phyloP scores from a whole-genome alignment of 2,113 vertebrate genomes.

The Myocastor coypus region DNA sequence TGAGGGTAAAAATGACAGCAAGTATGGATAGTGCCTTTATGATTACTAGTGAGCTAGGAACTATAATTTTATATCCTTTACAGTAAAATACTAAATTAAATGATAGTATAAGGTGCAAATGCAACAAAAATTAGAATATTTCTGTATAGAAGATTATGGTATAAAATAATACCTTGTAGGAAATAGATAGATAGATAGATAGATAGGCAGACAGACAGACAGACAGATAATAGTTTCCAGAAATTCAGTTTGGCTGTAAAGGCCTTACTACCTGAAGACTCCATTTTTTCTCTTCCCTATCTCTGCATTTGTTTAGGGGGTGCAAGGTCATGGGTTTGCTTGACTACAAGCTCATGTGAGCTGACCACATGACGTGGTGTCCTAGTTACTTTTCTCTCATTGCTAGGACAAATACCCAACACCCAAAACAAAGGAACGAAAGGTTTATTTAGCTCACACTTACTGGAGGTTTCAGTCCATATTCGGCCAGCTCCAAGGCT shows the following conservation, averaged over 20 bases:
- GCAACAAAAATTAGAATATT: background rate
- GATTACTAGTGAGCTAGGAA: background rate
- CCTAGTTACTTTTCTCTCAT: no score
- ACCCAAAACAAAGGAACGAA: no score
- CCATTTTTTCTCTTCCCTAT: accelerated
- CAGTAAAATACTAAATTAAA: background rate
- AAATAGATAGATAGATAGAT: background rate
- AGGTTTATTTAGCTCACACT: no score
- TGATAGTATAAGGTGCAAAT: background rate
- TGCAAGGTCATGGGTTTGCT: background rate
- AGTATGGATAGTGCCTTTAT: background rate
- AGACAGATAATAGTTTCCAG: background rate
- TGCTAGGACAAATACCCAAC: no score
- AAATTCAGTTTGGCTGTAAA: background rate
- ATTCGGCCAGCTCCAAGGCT: no score
- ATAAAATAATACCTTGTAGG: background rate
- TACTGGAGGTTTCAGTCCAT: no score
- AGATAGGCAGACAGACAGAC: background rate
- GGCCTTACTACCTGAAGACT: background rate
- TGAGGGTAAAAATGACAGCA: background rate
- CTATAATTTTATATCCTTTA: background rate
- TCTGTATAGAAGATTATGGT: background rate
- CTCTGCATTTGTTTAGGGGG: background rate
- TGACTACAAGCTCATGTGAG: background rate
- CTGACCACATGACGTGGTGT: background rate